phyloP scores from a whole-genome alignment of 2,113 vertebrate species.

The Guaruba guarouba region DNA sequence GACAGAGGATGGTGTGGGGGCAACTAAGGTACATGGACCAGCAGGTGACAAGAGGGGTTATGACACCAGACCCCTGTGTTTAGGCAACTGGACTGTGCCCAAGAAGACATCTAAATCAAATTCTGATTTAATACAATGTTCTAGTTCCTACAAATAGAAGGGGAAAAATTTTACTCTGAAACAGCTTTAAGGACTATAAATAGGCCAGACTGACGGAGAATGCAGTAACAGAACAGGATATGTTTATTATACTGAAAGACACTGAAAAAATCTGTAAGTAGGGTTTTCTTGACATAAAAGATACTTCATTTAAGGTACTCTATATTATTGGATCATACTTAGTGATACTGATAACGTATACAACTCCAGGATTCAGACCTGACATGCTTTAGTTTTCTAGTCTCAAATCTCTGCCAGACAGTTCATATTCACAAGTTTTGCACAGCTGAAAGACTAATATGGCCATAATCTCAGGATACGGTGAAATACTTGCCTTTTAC shows the following conservation, averaged over 20 bases:
- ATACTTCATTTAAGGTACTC: not conserved
- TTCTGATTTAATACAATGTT: not conserved
- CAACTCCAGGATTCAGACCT: not conserved
- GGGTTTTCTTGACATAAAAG: not conserved
- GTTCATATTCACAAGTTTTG: not conserved
- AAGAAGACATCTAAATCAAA: not conserved
- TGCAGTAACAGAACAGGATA: not conserved
- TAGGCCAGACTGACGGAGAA: not conserved
- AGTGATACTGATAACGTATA: not conserved
- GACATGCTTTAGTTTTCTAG: not conserved
- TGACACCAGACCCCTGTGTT: not conserved
- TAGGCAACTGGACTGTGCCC: not conserved
- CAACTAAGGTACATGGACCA: not conserved
- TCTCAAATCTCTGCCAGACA: not conserved
- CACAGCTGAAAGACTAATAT: not conserved
- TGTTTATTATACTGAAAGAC: not conserved
- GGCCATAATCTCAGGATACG: not conserved
- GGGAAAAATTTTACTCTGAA: not conserved
- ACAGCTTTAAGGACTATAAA: not conserved
- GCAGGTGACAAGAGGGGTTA: not conserved
- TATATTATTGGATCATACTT: not conserved
- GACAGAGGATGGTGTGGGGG: rapidly evolving
- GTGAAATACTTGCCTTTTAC: not conserved
- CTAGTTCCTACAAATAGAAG: not conserved
- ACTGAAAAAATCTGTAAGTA: not conserved